These are phyloP conservation scores for Pedicia rivosa DNA, from an alignment of 2,888 invertebrate genomes.

Conservation along the genomic window DNA sequence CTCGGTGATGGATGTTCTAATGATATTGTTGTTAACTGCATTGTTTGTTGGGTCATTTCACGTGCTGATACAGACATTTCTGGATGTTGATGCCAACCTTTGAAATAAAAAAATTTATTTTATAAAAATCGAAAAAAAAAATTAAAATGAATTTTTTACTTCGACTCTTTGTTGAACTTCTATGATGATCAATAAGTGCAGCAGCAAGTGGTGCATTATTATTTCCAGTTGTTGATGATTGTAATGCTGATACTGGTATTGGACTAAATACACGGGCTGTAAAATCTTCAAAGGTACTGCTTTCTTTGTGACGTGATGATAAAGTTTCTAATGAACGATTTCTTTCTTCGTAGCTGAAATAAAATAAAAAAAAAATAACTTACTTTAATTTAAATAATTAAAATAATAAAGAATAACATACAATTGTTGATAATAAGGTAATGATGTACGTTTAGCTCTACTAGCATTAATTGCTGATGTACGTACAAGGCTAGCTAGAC, in stretches of 20 bases:
- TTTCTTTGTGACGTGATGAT: conserved; percentile 68
- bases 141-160: conserved; percentile 2
- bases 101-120: background rate
- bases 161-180: conserved; percentile 25
- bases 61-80: conserved; percentile 17
- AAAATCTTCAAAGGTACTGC: conserved; percentile 83
- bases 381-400: conserved; percentile 3
- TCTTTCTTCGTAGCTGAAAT: conserved; percentile 73
- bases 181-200: conserved; percentile 37
- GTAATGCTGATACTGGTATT: conserved; percentile 28
- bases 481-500: conserved; percentile 69
- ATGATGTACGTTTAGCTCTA: conserved; percentile 73
- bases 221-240: conserved; percentile 3
- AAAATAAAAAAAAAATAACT: conserved; percentile 9
- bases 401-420: conserved; percentile 32
- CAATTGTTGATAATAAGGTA: conserved; percentile 85
- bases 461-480: conserved; percentile 87
- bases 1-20: conserved; percentile 26
- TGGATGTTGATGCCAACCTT: conserved; percentile 28
- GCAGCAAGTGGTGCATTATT: conserved; percentile 36
- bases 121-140: background rate
- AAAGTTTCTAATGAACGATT: conserved; percentile 72
- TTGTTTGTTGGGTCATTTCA: conserved; percentile 13
- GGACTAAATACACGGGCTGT: conserved; percentile 55
- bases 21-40: conserved; percentile 17